Conservation (phyloP, 2,888 invertebrate species). For the Pollenia labialis region DNA sequence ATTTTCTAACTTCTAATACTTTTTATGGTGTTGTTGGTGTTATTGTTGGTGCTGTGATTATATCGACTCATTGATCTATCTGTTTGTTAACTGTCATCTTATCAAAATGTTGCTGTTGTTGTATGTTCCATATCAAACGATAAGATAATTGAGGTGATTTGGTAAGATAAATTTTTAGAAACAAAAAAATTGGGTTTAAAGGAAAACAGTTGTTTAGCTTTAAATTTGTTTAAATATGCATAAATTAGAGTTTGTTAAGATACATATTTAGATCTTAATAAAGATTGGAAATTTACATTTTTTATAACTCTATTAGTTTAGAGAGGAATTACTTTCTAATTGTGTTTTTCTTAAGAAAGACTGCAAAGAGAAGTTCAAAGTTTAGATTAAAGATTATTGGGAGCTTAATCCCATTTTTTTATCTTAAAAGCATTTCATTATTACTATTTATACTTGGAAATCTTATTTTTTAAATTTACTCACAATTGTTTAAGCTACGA, state of each 20-base stretch:
- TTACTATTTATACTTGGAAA: slow-evolving; percentile 23
- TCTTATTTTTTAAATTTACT: slow-evolving; percentile 9
- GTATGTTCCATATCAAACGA: slow-evolving; percentile 53
- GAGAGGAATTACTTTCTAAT: slow-evolving; percentile 44
- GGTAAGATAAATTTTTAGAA: background rate
- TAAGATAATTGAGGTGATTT: slow-evolving; percentile 66
- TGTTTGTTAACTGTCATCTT: slow-evolving; percentile 73
- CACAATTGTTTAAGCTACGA: slow-evolving; percentile 17
- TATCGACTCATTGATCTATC: slow-evolving; percentile 67
- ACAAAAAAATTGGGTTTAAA: slow-evolving; percentile 8
- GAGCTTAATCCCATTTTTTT: background rate
- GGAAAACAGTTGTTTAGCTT: slow-evolving; percentile 16
- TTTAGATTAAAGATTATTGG: slow-evolving; percentile 28
- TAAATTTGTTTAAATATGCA: slow-evolving; percentile 36
- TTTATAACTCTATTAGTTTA: slow-evolving; percentile 54
- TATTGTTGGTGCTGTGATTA: slow-evolving; percentile 47
- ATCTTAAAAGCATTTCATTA: slow-evolving; percentile 57
- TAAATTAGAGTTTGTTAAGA: slow-evolving; percentile 27
- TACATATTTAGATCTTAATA: slow-evolving; percentile 41
- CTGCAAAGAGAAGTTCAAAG: slow-evolving; percentile 54
- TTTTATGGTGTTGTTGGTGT: background rate
- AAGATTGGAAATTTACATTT: slow-evolving; percentile 34
- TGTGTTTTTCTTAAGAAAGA: background rate
- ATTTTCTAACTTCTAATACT: slow-evolving; percentile 11
- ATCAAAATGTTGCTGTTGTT: slow-evolving; percentile 57